Conservation (phyloP, 2,888 invertebrate species). For the Brachypterus glaber region DNA sequence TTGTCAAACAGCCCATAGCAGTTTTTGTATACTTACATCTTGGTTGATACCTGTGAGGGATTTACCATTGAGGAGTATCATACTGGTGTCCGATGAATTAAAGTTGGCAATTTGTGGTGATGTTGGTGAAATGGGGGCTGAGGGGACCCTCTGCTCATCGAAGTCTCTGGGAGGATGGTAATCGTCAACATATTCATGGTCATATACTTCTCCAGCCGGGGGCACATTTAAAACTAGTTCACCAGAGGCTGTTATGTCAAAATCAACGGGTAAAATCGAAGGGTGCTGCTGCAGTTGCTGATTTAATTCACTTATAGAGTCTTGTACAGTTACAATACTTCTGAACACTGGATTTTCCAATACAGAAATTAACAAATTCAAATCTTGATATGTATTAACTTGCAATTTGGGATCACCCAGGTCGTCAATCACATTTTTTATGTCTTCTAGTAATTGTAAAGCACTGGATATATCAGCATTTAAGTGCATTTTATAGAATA, state of each 20-base stretch:
- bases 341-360: conserved; percentile 84
- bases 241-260: conserved; percentile 75
- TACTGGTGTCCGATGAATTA: conserved; percentile 69
- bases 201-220: conserved; percentile 47
- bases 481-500: conserved; percentile 44
- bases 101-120: conserved; percentile 66
- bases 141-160: conserved; percentile 72
- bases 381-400: conserved; percentile 63
- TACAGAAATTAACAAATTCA: conserved; percentile 73
- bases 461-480: conserved; percentile 80
- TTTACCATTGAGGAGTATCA: conserved; percentile 57
- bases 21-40: conserved; percentile 44
- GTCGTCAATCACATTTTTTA: conserved; percentile 76
- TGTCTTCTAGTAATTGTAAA: conserved; percentile 77
- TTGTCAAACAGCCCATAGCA: too few species aligned
- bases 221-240: conserved; percentile 59
- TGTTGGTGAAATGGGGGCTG: conserved; percentile 61
- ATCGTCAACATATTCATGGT: conserved; percentile 44
- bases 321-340: conserved; percentile 83
- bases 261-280: conserved; percentile 85
- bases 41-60: conserved; percentile 54
- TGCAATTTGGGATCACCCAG: conserved; percentile 75
- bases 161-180: conserved; percentile 45
- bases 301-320: conserved; percentile 79
- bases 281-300: conserved; percentile 83